Base-by-base conservation (phyloP, 92 coral and sea anemone genomes). In the Chrysogorgia sp. region DNA sequence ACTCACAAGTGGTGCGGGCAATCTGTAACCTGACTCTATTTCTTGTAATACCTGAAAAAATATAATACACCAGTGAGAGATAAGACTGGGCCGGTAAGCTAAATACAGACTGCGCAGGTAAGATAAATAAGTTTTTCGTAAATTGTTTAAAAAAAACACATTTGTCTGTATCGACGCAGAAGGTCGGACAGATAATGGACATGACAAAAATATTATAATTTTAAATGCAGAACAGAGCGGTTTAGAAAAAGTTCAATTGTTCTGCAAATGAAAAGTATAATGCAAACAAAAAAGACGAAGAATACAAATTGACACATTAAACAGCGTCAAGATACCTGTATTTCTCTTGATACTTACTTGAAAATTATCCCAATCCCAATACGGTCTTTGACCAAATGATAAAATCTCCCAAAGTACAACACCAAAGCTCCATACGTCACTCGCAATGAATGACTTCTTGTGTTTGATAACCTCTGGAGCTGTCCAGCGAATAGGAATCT, bases 1-100 rank as follows among this genome's bases (percentile, higher is more conserved):
- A 79, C 92, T 77, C 85, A 92, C 97, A 91, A 88, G 65, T 45
- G 97, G 97, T 20, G 90, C 91, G 32, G 93, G 97, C 12, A 92
- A 81, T 41, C 93, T 85, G 52, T 89, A 92, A 21, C 97, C 97
- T 22, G 70, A 75, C 41, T 92, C 97, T 31, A 92, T 90, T 66
- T 92, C 85, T 75, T 89, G 93, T 85, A 92, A 84, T n/a, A 92
- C 97, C 97, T 91, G 52, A 1, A 35, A 58, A 67, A 35, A 13
- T 21, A 31, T 12, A 29, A n/a, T 30, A 52, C 2, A 24, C 32
- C n/a, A 1, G 22, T 2, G 21, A 9, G 10, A 24, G 12, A 0
- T 66, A 6, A 37, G 49, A 66, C 1, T 4, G 22, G 1, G 4
- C 2, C 1, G 20, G 9, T 17, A 15, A 29, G 0, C 33, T n/a